Conservation (phyloP, 2,113 vertebrate genomes). For the Myiopsitta monachus region DNA sequence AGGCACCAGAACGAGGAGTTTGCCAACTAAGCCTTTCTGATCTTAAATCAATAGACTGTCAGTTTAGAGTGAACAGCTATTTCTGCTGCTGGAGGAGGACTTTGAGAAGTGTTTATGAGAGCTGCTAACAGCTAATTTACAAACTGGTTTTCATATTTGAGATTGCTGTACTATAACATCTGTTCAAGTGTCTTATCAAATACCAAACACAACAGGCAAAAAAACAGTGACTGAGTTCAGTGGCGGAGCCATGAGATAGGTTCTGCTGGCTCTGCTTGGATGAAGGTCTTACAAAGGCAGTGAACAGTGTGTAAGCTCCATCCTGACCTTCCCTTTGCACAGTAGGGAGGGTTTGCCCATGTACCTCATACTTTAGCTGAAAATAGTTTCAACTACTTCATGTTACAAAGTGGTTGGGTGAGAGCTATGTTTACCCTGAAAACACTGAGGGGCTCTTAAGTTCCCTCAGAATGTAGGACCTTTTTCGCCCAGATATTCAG, state of each 20-base stretch:
- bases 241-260: neutral
- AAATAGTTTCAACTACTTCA: neutral
- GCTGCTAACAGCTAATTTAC: conserved; percentile 26
- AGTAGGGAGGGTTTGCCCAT: neutral
- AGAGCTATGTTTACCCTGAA: neutral
- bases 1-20: neutral
- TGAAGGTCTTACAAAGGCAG: neutral
- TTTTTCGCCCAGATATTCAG: neutral
- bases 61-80: neutral
- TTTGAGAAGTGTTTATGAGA: conserved; percentile 14
- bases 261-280: neutral
- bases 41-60: neutral
- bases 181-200: neutral
- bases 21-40: conserved; percentile 10
- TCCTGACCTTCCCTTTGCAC: neutral
- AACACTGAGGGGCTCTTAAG: neutral
- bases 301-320: neutral
- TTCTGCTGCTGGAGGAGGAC: neutral
- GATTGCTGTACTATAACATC: neutral
- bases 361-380: neutral
- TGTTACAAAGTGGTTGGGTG: neutral
- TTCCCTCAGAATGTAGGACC: neutral
- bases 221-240: neutral
- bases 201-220: neutral
- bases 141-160: neutral